phyloP scores from a whole-genome alignment of 2,888 invertebrate genomes.

The Rhaphigaster nebulosa region DNA sequence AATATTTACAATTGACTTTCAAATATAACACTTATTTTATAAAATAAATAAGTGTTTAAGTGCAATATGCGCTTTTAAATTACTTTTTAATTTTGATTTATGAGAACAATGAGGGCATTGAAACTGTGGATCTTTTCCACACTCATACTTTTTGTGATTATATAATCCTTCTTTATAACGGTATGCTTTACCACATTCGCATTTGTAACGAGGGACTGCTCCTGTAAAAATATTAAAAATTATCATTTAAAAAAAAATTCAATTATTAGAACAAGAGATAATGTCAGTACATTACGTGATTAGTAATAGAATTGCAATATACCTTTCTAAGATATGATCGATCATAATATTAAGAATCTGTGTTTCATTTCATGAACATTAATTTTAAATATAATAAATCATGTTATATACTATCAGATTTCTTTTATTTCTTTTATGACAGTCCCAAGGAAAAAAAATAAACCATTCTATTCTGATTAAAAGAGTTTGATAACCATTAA shows the following conservation, averaged over 20 bases:
- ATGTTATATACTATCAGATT: background rate
- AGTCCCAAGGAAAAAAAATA: background rate
- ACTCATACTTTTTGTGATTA: slow-evolving; percentile 70
- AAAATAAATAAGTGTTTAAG: slow-evolving; percentile 57
- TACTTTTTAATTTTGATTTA: slow-evolving; percentile 67
- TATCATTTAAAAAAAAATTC: background rate
- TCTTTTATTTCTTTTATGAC: background rate
- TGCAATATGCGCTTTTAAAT: slow-evolving; percentile 65
- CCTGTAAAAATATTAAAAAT: slow-evolving; percentile 30
- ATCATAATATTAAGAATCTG: background rate
- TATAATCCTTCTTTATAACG: slow-evolving; percentile 48
- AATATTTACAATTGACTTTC: background rate
- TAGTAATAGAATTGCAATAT: background rate
- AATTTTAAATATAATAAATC: background rate
- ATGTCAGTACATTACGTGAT: background rate
- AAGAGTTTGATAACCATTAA: background rate
- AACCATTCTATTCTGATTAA: background rate
- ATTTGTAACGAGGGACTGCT: slow-evolving; percentile 17
- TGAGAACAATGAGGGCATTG: slow-evolving; percentile 67
- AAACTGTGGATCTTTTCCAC: slow-evolving; percentile 67
- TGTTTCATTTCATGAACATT: background rate
- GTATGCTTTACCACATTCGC: slow-evolving; percentile 68
- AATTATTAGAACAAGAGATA: background rate
- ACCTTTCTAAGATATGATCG: background rate
- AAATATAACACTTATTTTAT: background rate